Conservation (phyloP, 2,797 vertebrate species). For the Dipus sagitta region DNA sequence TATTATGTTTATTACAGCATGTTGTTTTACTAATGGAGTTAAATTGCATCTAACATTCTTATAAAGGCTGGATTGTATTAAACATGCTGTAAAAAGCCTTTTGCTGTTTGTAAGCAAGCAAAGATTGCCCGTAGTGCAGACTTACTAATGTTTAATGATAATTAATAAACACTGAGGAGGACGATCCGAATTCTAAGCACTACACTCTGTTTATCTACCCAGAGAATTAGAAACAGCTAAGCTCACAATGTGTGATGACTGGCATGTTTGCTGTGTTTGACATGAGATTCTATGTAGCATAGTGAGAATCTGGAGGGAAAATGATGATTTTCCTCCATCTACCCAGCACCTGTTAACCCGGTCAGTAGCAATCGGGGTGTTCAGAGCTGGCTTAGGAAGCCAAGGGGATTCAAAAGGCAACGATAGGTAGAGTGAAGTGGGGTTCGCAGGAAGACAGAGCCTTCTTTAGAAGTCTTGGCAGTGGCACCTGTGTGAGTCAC, state of each 20-base stretch:
- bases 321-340: neutral
- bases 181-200: neutral
- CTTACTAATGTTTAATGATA: conserved; percentile 8
- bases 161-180: neutral
- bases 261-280: neutral
- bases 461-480: neutral
- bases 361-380: neutral
- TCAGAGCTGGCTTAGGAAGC: neutral
- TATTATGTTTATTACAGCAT: conserved; percentile 14
- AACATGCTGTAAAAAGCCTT: conserved; percentile 36
- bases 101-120: conserved; percentile 23
- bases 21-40: conserved; percentile 16
- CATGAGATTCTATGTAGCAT: neutral
- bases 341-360: neutral
- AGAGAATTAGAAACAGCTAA: neutral
- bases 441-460: neutral
- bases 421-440: neutral
- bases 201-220: neutral
- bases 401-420: neutral
- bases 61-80: conserved; percentile 34
- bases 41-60: neutral
- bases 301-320: neutral
- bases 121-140: neutral
- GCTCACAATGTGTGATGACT: neutral
- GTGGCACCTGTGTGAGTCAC: neutral